Evolutionary conservation across 53 echinoderm and acorn worm genomes (phyloP).

Genomic region (Hippasteria phrygiana): DNA sequence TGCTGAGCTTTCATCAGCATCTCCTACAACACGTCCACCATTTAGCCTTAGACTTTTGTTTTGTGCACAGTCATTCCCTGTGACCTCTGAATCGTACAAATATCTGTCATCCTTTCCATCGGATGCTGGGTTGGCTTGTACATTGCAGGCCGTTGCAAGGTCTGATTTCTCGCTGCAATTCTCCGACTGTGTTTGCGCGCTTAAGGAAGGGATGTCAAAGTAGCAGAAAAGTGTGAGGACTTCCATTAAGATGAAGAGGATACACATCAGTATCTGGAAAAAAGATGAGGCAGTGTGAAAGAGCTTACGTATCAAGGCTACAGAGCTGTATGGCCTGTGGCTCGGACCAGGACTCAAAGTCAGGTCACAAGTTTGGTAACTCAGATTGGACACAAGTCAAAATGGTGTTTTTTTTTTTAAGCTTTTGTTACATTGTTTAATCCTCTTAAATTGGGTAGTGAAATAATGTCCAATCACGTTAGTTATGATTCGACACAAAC

Average conservation of each 20-base stretch:
- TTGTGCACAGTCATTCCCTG: not conserved
- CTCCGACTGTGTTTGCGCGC: not conserved
- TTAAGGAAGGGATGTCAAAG: slow-evolving; percentile 81
- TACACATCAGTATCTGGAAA: slow-evolving; percentile 81
- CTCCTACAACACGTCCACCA: not conserved
- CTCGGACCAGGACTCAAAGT: too few species aligned
- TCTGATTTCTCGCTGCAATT: not conserved
- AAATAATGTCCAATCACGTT: too few species aligned
- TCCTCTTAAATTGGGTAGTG: too few species aligned
- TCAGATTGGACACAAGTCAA: too few species aligned
- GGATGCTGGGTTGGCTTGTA: not conserved
- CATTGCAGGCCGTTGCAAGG: not conserved
- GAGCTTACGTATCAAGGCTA: too few species aligned
- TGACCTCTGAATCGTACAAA: not conserved
- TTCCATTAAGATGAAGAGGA: slow-evolving; percentile 75
- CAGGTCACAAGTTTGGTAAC: too few species aligned
- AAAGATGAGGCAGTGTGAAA: not conserved
- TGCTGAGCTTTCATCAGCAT: not conserved
- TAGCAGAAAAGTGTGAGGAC: slow-evolving; percentile 78
- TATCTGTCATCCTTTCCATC: not conserved
- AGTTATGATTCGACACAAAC: too few species aligned
- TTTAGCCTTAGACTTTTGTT: not conserved
- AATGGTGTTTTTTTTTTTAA: too few species aligned
- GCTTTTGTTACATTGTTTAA: too few species aligned
- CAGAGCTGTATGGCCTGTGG: too few species aligned